Base-by-base conservation (phyloP, 2,888 invertebrate genomes). In the Lasioglossum oenotherae region DNA sequence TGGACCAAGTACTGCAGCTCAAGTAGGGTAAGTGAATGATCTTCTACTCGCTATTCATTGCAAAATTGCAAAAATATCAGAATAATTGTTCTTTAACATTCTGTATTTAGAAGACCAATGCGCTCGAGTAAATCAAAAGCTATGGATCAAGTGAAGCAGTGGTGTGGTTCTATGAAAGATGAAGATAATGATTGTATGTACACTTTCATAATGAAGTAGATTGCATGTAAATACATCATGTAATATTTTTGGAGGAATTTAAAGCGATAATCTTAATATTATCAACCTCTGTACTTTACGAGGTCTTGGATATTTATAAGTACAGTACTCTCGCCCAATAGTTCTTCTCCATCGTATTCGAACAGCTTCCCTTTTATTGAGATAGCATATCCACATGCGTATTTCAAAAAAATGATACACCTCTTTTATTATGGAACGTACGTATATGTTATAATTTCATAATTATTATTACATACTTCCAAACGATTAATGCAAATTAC, bases 81-180 rank as follows among this genome's bases (percentile, higher is more conserved):
- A 74, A 67, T 4, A 41, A 49, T 5, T 35, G 41, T 60, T 31
- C 23, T 49, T 72, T 12, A 46, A 14, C 67, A 78, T 12, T 49
- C 0, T 64, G 16, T 57, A 27, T 46, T 23, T 87, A 97, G 97
- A 5, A 96, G 97, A 44, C 97, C 97, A 4, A 97, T 97, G 93
- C 96, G 97, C 35, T 97, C 97, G n/a, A 98, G 98, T 91, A 98
- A 98, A 94, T 97, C 97, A 75, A 97, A 97, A 90, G 98, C 98
- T 0, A 95, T 98, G 94, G 97, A 97, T 94, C 98, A 98, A 94
- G 98, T 98, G 80, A 98, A 98, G 93, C 97, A 97, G 84, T 98
- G 98, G 98, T 98, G 97, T 90, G 97, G 97, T 23, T 97, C 96
- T 0, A 96, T 96, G 93, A 96, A 96, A 71, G 96, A 96, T 10